Base-by-base conservation (phyloP, 2,888 invertebrate species). In the Saturnia japonica region DNA sequence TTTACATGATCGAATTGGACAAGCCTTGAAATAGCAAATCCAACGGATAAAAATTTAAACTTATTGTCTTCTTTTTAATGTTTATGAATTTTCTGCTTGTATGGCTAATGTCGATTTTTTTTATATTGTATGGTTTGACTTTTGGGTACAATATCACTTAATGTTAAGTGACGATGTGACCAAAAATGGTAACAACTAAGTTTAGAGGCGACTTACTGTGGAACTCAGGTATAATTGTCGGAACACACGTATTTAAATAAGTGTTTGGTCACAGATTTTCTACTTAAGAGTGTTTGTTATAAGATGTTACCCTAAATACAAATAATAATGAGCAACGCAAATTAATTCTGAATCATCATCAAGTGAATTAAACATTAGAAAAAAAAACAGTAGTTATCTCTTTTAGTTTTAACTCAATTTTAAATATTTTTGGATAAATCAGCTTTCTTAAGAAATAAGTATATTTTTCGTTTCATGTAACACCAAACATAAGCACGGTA, bases 401-500 rank as follows among this genome's bases (percentile, higher is more conserved):
- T 12, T 57, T 57, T 28, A 54, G 1, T 11, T 14, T 25, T 28
- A 25, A 60, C 25, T 60, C 57, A 12, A 14, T 28, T 60, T 28
- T 60, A n/a, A 54, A 54, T 11, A 54, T 60, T 14, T 60, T 28
- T 2, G 12, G 47, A 19, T 51, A 51, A 51, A 19, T 51, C 47
- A 7, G 19, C 14, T 51, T 60, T 60, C 14, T 12, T 14, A 28
- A 60, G 28, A 60, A 25, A 60, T 14, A 60, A 19, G 28, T 60
- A 60, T 60, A 60, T 60, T 60, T 34, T 51, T 42, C 22, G 34
- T 51, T 51, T 57, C 25, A 45, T 69, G 22, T 69, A 62, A 83
- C n/a, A 66, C 43, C 62, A 85, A 88, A 85, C 85, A 85, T 88
- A 92, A 89, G 85, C 82, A 86, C 86, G 82, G 82, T 87, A 88